Evolutionary conservation across 2,797 vertebrate genomes (phyloP).

Genomic region (Acanthurus leucopareius): DNA sequence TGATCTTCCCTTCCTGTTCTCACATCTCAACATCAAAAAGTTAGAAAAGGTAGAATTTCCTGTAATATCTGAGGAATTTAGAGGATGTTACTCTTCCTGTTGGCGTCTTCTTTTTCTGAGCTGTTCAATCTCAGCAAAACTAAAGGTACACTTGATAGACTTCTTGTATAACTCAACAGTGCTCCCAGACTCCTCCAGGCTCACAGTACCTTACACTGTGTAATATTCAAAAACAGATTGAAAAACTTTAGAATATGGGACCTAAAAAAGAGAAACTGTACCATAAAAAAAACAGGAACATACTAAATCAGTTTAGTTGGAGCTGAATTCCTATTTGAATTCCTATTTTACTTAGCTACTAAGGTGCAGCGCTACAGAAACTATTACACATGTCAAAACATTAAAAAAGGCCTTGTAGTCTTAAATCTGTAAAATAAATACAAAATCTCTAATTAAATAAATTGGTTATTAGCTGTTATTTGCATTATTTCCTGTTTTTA

Average conservation of each 20-base stretch:
- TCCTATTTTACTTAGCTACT: no score
- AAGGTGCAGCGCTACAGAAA: no score
- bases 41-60: neutral
- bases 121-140: conserved; percentile 7
- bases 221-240: neutral
- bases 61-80: neutral
- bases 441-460: no score
- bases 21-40: conserved; percentile 11
- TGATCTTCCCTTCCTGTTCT: neutral
- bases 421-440: no score
- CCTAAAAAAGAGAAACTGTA: neutral
- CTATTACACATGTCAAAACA: neutral
- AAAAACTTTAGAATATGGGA: neutral
- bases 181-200: neutral
- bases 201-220: neutral
- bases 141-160: neutral
- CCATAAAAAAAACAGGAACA: neutral
- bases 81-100: no score
- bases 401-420: neutral
- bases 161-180: neutral
- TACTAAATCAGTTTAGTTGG: no score
- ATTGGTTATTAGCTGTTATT: no score
- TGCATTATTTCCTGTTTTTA: no score
- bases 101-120: neutral
- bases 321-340: no score